phyloP scores from a whole-genome alignment of 2,888 invertebrate genomes.

The Erebia aethiops region DNA sequence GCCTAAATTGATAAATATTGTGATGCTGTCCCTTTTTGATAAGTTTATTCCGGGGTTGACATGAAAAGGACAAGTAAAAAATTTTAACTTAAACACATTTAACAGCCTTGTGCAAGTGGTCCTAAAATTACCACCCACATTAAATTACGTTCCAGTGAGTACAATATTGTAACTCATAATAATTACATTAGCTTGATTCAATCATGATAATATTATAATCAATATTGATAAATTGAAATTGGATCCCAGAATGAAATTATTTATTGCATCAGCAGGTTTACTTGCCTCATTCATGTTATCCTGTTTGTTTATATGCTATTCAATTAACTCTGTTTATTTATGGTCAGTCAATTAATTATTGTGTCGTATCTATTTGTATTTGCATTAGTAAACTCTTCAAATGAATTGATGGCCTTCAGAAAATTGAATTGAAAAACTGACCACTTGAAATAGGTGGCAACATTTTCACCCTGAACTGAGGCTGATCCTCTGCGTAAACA shows the following conservation, averaged over 20 bases:
- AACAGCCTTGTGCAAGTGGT: no score
- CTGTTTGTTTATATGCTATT: not conserved
- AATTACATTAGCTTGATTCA: not conserved
- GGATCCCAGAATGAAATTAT: not conserved
- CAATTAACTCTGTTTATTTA: not conserved
- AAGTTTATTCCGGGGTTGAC: no score
- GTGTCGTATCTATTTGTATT: not conserved
- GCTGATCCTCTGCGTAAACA: no score
- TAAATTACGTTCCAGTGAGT: not conserved
- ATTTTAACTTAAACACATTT: no score
- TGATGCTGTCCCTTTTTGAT: no score
- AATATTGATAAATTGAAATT: conserved; percentile 11
- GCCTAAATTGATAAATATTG: no score
- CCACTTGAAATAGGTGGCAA: no score
- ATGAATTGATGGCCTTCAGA: no score
- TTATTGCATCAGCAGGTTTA: not conserved
- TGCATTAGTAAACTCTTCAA: no score
- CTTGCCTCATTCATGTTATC: not conserved
- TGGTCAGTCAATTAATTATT: not conserved
- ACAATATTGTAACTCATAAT: not conserved
- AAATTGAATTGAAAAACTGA: not conserved
- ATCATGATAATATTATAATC: conserved; percentile 6
- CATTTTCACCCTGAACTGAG: no score
- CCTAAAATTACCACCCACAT: not conserved
- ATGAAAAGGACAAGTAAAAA: no score